Evolutionary conservation across 1,140 invertebrate species (phyloP).

Genomic region (Homalodisca vitripennis): DNA sequence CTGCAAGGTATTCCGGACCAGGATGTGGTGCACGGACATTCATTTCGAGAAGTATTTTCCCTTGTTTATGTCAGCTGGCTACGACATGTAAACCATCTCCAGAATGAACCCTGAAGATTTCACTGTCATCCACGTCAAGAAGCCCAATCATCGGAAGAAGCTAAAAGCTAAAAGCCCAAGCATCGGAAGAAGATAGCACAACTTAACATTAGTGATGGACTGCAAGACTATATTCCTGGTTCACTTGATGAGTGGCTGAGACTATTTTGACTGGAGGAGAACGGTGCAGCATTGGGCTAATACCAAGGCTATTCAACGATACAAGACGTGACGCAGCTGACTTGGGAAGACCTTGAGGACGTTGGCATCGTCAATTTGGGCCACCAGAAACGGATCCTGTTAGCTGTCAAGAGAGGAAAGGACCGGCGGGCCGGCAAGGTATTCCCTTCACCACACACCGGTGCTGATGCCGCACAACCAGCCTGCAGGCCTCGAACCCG

Average conservation of each 20-base stretch:
- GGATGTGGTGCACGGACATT: slow-evolving; percentile 91
- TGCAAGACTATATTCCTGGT: slow-evolving; percentile 89
- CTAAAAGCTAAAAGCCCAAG: too few relatives aligned
- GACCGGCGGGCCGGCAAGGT: slow-evolving; percentile 87
- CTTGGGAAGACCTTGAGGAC: slow-evolving; percentile 99
- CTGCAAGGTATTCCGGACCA: slow-evolving; percentile 69
- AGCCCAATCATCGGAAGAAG: slow-evolving; percentile 94
- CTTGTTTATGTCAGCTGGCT: slow-evolving; percentile 92
- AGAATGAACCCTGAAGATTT: slow-evolving; percentile 95
- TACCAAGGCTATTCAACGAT: slow-evolving; percentile 94
- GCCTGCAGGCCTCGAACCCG: slow-evolving; percentile 9
- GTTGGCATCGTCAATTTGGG: slow-evolving; percentile 94
- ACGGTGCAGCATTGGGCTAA: slow-evolving; percentile 80
- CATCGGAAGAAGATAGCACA: slow-evolving; percentile 95
- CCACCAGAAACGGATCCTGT: slow-evolving; percentile 97
- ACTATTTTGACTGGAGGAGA: slow-evolving; percentile 87
- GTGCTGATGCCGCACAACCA: slow-evolving; percentile 28
- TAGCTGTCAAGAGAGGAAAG: slow-evolving; percentile 96
- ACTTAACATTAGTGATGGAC: slow-evolving; percentile 89
- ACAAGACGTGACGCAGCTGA: slow-evolving; percentile 88
- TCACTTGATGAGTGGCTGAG: slow-evolving; percentile 93
- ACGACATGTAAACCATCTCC: slow-evolving; percentile 96
- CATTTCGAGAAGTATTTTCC: slow-evolving; percentile 96
- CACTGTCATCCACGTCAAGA: slow-evolving; percentile 86
- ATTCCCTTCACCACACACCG: slow-evolving; percentile 50